Percentiles rank a stretch among this genome's conserved stretches.
Evolutionary conservation across 1,140 invertebrate genomes (phyloP).

Genomic region (Tetranychus cinnabarinus): DNA sequence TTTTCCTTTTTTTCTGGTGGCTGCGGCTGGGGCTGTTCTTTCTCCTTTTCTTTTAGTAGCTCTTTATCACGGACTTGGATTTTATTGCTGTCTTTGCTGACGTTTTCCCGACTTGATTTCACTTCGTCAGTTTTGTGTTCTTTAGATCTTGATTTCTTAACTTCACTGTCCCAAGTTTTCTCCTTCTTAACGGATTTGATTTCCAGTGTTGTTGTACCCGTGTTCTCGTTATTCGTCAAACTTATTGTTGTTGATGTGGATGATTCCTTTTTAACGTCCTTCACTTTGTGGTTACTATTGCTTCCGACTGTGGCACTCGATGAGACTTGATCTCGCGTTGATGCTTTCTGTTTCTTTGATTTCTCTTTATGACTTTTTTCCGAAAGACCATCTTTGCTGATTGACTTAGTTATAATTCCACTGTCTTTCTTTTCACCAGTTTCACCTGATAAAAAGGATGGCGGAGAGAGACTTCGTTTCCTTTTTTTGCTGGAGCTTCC

Average conservation of each 20-base stretch:
- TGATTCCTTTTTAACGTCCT: constrained; percentile 22
- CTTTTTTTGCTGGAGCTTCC: not conserved
- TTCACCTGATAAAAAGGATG: not conserved
- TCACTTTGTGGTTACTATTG: not conserved
- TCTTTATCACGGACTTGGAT: not conserved
- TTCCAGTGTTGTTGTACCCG: constrained; percentile 16
- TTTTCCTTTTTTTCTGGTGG: constrained; percentile 14
- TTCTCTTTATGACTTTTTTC: constrained; percentile 5
- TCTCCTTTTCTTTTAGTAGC: not conserved
- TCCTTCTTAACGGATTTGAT: constrained; percentile 10
- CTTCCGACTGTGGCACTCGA: constrained; percentile 14
- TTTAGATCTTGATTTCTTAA: constrained; percentile 2
- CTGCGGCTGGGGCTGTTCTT: constrained; percentile 19
- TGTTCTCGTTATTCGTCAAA: constrained; percentile 15
- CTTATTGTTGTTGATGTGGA: constrained; percentile 26
- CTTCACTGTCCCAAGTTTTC: constrained; percentile 8
- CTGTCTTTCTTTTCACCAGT: not conserved
- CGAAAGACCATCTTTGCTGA: not conserved
- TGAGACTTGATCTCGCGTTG: constrained; percentile 19
- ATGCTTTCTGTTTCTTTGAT: constrained; percentile 9
- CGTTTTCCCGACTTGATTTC: not conserved
- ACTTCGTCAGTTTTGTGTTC: not conserved
- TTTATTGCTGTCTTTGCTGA: constrained; percentile 14
- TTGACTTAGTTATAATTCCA: not conserved
- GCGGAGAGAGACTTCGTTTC: not conserved